Percentiles rank a stretch among this genome's conserved stretches.
phyloP scores from a whole-genome alignment of 2,888 invertebrate genomes.

The Iphiclides podalirius region DNA sequence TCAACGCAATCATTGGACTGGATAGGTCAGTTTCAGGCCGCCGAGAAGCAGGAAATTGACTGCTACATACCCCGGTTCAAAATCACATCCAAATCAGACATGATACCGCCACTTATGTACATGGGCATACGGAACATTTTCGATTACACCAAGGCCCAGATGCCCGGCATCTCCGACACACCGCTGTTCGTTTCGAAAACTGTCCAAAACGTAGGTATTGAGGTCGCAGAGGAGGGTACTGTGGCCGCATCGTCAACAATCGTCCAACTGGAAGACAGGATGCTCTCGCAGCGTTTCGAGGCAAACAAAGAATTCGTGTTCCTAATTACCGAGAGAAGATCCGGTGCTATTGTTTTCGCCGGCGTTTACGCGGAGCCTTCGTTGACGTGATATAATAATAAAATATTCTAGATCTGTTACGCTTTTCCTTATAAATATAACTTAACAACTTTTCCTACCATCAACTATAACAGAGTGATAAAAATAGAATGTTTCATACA shows the following conservation, averaged over 20 bases:
- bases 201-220: conserved; percentile 85
- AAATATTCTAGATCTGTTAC: conserved; percentile 22
- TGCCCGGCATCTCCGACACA: conserved; percentile 80
- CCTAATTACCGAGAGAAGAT: conserved; percentile 81
- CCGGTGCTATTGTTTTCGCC: conserved; percentile 81
- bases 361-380: conserved; percentile 73
- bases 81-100: conserved; percentile 65
- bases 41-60: conserved; percentile 73
- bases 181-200: conserved; percentile 80
- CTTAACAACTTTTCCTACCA: too few species aligned
- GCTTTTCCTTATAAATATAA: too few species aligned
- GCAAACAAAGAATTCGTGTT: conserved; percentile 85
- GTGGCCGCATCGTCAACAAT: conserved; percentile 83
- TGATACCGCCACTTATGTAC: conserved; percentile 66
- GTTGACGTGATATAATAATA: conserved; percentile 35
- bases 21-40: conserved; percentile 66
- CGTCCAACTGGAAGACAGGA: conserved; percentile 64
- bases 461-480: too few species aligned
- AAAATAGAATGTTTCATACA: too few species aligned
- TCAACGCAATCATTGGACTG: conserved; percentile 68
- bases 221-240: conserved; percentile 87
- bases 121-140: conserved; percentile 85
- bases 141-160: conserved; percentile 73
- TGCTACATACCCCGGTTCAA: conserved; percentile 82
- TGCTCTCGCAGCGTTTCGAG: conserved; percentile 76